A percentile compares a stretch with the other conserved stretches of the same genome.
phyloP scores from a whole-genome alignment of 2,113 vertebrate species.

The Arizona elegans region DNA sequence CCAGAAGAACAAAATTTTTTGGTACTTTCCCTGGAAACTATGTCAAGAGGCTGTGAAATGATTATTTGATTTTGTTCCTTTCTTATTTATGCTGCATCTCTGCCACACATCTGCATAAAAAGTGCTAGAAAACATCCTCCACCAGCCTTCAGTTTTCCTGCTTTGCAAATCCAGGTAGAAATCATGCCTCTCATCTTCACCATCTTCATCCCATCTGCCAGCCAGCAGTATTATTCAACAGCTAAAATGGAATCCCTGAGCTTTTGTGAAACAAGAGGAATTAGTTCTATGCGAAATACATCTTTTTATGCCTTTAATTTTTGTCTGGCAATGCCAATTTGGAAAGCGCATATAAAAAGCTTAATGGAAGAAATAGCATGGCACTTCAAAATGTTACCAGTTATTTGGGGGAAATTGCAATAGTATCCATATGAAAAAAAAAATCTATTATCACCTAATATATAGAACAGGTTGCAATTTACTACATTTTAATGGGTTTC shows the following conservation, averaged over 20 bases:
- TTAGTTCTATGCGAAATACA: constrained; percentile 5
- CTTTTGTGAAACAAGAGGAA: constrained; percentile 47
- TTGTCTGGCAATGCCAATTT: constrained; percentile 1
- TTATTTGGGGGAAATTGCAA: constrained; percentile 16
- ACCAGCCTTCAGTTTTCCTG: constrained; percentile 63
- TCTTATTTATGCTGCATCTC: constrained; percentile 68
- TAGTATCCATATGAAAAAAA: constrained; percentile 13
- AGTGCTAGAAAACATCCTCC: constrained; percentile 65
- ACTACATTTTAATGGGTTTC: not conserved
- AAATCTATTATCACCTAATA: constrained; percentile 12
- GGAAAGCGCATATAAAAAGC: constrained; percentile 20
- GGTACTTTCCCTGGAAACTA: constrained; percentile 99
- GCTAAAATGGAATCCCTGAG: constrained; percentile 35
- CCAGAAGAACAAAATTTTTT: constrained; percentile 94
- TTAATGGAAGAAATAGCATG: constrained; percentile 18
- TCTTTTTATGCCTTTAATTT: constrained; percentile 32
- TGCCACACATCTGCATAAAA: constrained; percentile 74
- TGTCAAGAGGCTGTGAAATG: constrained; percentile 90
- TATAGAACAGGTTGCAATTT: constrained; percentile 49
- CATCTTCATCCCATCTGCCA: constrained; percentile 61
- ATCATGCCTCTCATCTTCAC: constrained; percentile 47
- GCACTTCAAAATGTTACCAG: not conserved
- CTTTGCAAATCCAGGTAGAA: constrained; percentile 59
- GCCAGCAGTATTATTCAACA: constrained; percentile 55
- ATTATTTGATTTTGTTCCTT: constrained; percentile 45